Conservation (phyloP, 2,888 invertebrate genomes). For the Bimastos eiseni region DNA sequence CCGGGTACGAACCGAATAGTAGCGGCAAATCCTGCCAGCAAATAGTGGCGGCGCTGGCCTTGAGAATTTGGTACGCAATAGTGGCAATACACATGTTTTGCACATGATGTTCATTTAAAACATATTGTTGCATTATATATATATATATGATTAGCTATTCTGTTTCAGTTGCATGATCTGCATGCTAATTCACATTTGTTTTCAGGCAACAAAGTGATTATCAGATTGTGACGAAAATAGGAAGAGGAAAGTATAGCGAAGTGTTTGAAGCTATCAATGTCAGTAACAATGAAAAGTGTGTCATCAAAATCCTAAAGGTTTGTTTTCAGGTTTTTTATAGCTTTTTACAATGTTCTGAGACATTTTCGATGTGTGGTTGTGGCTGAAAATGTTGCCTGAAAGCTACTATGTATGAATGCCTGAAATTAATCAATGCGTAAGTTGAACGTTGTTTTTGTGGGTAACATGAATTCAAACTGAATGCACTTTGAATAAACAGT, state of each 20-base stretch:
- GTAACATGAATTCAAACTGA: background rate
- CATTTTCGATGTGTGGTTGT: background rate
- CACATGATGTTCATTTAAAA: no score
- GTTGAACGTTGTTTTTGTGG: background rate
- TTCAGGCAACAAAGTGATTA: conserved; percentile 92
- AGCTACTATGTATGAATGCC: background rate
- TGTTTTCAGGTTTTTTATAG: background rate
- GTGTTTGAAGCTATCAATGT: conserved; percentile 99
- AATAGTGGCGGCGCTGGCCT: no score
- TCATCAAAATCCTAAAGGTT: conserved; percentile 77
- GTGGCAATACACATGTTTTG: no score
- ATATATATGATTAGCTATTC: background rate
- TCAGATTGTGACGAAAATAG: conserved; percentile 95
- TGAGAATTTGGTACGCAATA: no score
- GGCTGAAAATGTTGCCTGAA: background rate
- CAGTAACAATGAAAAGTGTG: conserved; percentile 97
- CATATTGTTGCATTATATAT: no score
- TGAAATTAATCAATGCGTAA: background rate
- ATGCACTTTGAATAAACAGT: no score
- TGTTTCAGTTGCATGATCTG: background rate
- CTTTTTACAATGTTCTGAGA: background rate
- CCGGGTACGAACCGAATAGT: no score
- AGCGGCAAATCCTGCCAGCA: no score
- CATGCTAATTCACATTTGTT: background rate
- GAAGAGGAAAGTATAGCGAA: conserved; percentile 99